These are phyloP conservation scores for Tenualosa thibaudeaui DNA, from an alignment of 2,797 vertebrate species.

Conservation along the genomic window DNA sequence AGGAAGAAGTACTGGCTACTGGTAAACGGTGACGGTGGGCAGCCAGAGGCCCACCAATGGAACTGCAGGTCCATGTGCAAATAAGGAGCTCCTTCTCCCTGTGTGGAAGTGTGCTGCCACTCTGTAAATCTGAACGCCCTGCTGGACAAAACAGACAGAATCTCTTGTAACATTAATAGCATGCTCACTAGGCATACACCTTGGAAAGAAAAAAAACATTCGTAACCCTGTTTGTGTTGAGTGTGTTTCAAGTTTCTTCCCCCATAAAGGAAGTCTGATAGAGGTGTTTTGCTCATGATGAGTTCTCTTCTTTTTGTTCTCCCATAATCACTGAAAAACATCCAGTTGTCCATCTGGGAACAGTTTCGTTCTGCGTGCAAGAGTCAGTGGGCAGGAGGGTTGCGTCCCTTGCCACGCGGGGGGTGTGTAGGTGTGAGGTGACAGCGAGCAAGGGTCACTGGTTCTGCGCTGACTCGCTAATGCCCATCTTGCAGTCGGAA, in stretches of 20 bases:
- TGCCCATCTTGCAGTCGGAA: constrained; percentile 2
- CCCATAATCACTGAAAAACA: not conserved
- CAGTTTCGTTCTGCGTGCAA: not conserved
- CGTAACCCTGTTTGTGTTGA: constrained; percentile 62
- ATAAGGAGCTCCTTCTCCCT: constrained; percentile 49
- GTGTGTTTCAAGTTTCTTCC: constrained; percentile 51
- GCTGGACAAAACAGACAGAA: constrained; percentile 53
- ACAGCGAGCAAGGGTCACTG: not conserved
- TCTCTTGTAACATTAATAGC: constrained; percentile 2
- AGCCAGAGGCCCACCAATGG: constrained; percentile 54
- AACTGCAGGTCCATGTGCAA: constrained; percentile 75
- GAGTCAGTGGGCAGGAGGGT: not conserved
- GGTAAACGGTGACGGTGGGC: constrained; percentile 60
- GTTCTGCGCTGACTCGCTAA: constrained; percentile 3
- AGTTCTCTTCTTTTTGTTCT: not conserved
- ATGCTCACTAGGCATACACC: constrained; percentile 16
- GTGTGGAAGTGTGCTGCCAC: constrained; percentile 58
- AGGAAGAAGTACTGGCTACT: constrained; percentile 64
- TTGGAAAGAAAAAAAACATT: constrained; percentile 56
- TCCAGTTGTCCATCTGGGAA: not conserved
- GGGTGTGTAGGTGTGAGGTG: not conserved
- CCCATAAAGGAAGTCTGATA: constrained; percentile 64
- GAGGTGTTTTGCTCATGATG: not conserved
- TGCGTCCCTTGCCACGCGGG: not conserved
- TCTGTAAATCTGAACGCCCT: constrained; percentile 55